phyloP scores from a whole-genome alignment of 2,888 invertebrate species.

The Ptilodon capucinus region DNA sequence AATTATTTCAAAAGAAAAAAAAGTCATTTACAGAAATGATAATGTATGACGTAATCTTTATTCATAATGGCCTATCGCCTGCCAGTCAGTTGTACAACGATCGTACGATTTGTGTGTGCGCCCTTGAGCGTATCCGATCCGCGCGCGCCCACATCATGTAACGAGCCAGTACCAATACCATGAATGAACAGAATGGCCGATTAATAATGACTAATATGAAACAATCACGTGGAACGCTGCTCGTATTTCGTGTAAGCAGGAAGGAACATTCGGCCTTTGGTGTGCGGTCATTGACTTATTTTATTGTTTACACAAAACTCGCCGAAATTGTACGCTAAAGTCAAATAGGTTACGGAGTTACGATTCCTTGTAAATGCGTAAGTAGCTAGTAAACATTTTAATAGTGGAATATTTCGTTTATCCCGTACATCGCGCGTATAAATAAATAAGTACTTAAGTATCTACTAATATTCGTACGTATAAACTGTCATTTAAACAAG shows the following conservation, averaged over 20 bases:
- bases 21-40: too few relatives aligned
- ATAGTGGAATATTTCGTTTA: too few relatives aligned
- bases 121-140: constrained; percentile 67
- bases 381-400: too few relatives aligned
- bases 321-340: background rate
- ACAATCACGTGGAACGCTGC: constrained; percentile 30
- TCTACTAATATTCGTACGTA: too few relatives aligned
- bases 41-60: too few relatives aligned
- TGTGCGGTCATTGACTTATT: constrained; percentile 44
- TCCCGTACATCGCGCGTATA: too few relatives aligned
- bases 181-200: constrained; percentile 32
- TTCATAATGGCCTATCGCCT: too few relatives aligned
- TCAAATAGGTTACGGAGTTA: background rate
- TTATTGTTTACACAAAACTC: constrained; percentile 3
- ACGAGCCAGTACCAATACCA: background rate
- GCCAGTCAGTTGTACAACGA: background rate
- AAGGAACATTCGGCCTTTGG: constrained; percentile 31
- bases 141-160: background rate
- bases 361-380: background rate
- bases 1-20: too few relatives aligned
- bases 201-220: constrained; percentile 15
- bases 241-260: constrained; percentile 44
- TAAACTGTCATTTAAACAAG: too few relatives aligned
- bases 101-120: constrained; percentile 37
- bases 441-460: too few relatives aligned